Evolutionary conservation across 2,888 invertebrate species (phyloP).

Genomic region (Psococerastis gibbosa): DNA sequence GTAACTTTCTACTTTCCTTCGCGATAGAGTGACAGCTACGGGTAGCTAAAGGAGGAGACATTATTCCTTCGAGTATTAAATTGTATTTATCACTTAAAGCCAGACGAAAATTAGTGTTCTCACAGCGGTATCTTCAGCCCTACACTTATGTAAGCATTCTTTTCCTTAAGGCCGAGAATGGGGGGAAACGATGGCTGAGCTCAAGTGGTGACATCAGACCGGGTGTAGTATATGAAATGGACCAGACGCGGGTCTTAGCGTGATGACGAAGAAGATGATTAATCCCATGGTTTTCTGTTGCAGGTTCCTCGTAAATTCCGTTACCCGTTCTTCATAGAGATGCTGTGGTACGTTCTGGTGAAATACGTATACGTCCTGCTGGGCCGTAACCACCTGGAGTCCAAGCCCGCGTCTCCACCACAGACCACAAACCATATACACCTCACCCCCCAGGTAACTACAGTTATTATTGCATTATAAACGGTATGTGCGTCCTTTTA

Average conservation of each 20-base stretch:
- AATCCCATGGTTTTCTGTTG: slow-evolving; percentile 14
- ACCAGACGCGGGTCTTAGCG: too few species aligned
- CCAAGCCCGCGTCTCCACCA: neutral
- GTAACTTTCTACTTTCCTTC: slow-evolving; percentile 60
- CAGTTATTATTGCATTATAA: slow-evolving; percentile 3
- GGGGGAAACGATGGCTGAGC: too few species aligned
- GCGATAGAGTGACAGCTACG: slow-evolving; percentile 90
- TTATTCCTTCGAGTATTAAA: slow-evolving; percentile 68
- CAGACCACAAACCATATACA: slow-evolving; percentile 42
- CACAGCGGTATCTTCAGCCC: too few species aligned
- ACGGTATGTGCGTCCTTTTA: too few species aligned
- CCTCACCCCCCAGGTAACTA: slow-evolving; percentile 52
- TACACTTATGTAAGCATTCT: too few species aligned
- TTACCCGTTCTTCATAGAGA: slow-evolving; percentile 95
- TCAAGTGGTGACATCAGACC: too few species aligned
- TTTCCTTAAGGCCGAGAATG: too few species aligned
- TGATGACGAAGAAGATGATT: too few species aligned
- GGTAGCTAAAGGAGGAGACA: slow-evolving; percentile 90
- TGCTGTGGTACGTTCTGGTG: slow-evolving; percentile 94
- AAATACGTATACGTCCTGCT: slow-evolving; percentile 75
- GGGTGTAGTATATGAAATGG: too few species aligned
- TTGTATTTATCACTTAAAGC: too few species aligned
- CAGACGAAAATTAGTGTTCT: too few species aligned
- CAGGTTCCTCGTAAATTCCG: slow-evolving; percentile 93
- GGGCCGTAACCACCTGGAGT: slow-evolving; percentile 58